phyloP scores from a whole-genome alignment of 2,113 vertebrate genomes.

The Pitta sordida region DNA sequence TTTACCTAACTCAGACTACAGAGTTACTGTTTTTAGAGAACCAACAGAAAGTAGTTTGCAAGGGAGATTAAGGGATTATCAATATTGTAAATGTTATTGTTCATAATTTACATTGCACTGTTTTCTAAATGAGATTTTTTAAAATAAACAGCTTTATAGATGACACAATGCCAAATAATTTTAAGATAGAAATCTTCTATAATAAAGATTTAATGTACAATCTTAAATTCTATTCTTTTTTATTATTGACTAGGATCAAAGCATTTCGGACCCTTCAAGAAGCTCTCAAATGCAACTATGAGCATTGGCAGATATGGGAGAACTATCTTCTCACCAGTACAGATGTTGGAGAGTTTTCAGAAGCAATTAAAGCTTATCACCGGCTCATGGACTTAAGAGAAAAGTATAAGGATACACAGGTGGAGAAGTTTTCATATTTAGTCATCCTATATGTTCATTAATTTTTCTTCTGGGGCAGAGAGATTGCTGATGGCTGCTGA shows the following conservation, averaged over 20 bases:
- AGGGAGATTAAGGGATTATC: neutral
- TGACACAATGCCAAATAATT: neutral
- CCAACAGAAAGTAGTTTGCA: neutral
- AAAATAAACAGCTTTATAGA: neutral
- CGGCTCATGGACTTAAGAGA: conserved; percentile 91
- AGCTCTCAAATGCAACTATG: conserved; percentile 95
- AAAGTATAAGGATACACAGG: conserved; percentile 93
- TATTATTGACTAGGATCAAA: conserved; percentile 78
- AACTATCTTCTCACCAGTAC: conserved; percentile 90
- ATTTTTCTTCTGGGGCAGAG: neutral
- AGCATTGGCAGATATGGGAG: conserved; percentile 99
- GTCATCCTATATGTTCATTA: neutral
- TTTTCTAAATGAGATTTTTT: neutral
- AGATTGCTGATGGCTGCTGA: neutral
- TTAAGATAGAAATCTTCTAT: neutral
- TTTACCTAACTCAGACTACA: neutral
- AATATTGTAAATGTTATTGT: neutral
- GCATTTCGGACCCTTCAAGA: conserved; percentile 93
- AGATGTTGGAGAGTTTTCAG: conserved; percentile 90
- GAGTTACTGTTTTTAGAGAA: neutral
- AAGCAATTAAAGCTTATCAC: conserved; percentile 93
- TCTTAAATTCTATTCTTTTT: neutral
- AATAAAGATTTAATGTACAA: neutral
- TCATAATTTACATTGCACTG: neutral
- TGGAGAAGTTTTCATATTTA: conserved; percentile 49